Base-by-base conservation (phyloP, 53 echinoderm and acorn worm species). In the Patiria pectinifera region DNA sequence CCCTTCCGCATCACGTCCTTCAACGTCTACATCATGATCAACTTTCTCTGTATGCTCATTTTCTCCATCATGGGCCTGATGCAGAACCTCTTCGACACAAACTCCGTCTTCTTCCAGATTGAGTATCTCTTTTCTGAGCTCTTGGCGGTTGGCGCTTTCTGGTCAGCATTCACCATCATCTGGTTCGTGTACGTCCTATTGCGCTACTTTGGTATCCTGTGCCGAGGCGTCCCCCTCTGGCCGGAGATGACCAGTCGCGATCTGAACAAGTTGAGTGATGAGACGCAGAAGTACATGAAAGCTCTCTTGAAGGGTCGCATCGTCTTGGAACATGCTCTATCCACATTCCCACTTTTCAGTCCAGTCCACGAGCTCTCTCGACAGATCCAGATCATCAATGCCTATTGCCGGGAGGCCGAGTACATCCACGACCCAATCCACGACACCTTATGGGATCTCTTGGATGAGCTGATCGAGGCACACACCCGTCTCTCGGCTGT, bases 361-460 rank as follows among this genome's bases (percentile, higher is more conserved):
- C 99, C 99, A 13, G 97, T 96, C 22, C 97, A 99, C 69, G 99
- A 99, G 84, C 94, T 99, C 1, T 92, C 99, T 13, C 90, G 99
- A 21, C 99, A 99, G 91, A 97, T 99, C 75, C 99, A 99, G 89
- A 96, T 99, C 92, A 97, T 99, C 76, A 99, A 99, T 89, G 99
- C 99, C 11, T 99, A 97, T 92, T 99, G 99, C 86, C 89, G 99
- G 48, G 99, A 99, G 66, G 97, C 99, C 3, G 99, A 99, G 88
- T 87, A 92, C 86, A 93, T 99, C 9, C 87, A 89, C 25, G 99
- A 99, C 79, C 97, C 95, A 11, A 94, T 97, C 62, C 99, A 99
- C 75, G 99, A 99, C 83, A 92, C 97, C 48, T 92, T 99, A 3
- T 99, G 99, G 99, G 99, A 99, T 69, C 95, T 99, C 22, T 93